A percentile compares a stretch with the other conserved stretches of the same genome.
Evolutionary conservation across 2,888 invertebrate genomes (phyloP).

Genomic region (Tachina grossa): DNA sequence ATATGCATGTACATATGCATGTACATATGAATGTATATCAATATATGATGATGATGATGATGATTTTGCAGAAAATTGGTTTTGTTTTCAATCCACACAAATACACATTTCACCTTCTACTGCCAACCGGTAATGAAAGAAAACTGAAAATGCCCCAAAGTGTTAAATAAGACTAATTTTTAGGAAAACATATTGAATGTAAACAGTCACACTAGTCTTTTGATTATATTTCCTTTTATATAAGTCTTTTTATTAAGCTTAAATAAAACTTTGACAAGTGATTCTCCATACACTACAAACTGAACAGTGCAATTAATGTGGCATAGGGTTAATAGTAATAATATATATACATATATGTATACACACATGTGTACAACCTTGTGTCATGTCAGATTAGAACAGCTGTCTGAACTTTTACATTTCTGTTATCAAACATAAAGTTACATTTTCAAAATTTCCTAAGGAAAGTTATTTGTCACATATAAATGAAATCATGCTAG

Average conservation of each 20-base stretch:
- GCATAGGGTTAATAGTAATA: background rate
- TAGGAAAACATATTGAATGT: constrained; percentile 59
- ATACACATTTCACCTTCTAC: background rate
- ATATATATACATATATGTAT: too few species aligned
- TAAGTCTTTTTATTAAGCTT: constrained; percentile 31
- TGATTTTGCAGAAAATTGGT: constrained; percentile 16
- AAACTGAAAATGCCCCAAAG: constrained; percentile 35
- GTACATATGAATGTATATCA: background rate
- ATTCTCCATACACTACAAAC: background rate
- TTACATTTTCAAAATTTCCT: background rate
- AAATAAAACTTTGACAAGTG: constrained; percentile 50
- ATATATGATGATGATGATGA: constrained; percentile 16
- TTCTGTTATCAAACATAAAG: too few species aligned
- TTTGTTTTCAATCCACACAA: constrained; percentile 19
- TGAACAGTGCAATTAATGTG: background rate
- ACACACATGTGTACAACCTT: too few species aligned
- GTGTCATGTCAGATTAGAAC: background rate
- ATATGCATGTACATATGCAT: background rate
- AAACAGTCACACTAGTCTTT: constrained; percentile 36
- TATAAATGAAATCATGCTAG: background rate
- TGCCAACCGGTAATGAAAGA: background rate
- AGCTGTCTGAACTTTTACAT: too few species aligned
- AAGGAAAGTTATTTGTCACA: background rate
- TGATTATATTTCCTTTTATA: constrained; percentile 58
- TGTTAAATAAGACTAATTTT: constrained; percentile 44